Base-by-base conservation (phyloP, 23 tunicate genomes). In the Trididemnum nubilum region DNA sequence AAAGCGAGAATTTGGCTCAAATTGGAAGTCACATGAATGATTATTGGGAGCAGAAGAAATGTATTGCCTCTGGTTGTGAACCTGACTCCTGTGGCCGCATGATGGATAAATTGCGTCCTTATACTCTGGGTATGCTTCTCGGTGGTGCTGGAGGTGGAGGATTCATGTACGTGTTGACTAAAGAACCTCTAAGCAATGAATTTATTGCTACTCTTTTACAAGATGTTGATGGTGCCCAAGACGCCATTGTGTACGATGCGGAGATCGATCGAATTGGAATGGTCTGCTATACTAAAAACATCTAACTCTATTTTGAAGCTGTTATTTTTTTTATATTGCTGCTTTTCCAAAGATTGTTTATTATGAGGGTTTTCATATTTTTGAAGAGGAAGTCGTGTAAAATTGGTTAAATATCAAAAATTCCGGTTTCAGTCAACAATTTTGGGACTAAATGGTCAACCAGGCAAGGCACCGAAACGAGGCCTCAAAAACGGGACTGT, bases 121-220 rank as follows among this genome's bases (percentile, higher is more conserved):
- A 58, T 54, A 49, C 67, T 4, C 36, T 52, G 24, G 98, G 98
- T 28, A 81, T 70, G 79, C 27, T 87, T 0, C 86, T 93, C 1
- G 81, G 82, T 75, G 98, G 98, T 5, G 98, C 98, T 61, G 98
- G 98, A 2, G 98, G 98, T 7, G 98, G 98, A 0, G 98, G 98
- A 2, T 93, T 93, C 72, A 60, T 87, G 67, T 87, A 75, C 64
- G 70, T 88, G n/a, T 79, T 93, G 19, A 71, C 85, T 1, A 93
- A 88, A 40, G 87, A 93, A 51, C 77, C 76, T 24, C 39, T 31
- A 35, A 65, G 75, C 0, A 75, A 81, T 12, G 83, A 85, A 25
- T 70, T 49, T 36, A 39, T 91, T 1, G 4, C 34, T 15, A 12
- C 27, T 59, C 24, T 91, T 28, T 35, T 91, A 36, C 40, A 82